Evolutionary conservation across 2,888 invertebrate genomes (phyloP).

Genomic region (Epirrita christyi): DNA sequence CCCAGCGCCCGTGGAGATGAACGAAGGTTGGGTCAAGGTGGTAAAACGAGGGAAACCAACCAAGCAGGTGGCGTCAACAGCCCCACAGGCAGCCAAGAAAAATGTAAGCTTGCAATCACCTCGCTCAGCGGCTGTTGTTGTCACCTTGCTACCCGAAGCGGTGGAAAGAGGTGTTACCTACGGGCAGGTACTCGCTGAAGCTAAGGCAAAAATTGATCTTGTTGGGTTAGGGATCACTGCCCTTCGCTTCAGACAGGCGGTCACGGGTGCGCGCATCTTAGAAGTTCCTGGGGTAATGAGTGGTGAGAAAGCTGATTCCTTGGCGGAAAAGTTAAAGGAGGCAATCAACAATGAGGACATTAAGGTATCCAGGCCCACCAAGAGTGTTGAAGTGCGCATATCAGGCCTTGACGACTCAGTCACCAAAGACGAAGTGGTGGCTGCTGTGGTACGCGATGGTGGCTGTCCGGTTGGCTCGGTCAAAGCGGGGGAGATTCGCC

Average conservation of each 20-base stretch:
- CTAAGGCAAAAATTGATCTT: no score
- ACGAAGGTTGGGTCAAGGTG: neutral
- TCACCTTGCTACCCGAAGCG: constrained; percentile 82
- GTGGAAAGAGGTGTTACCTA: no score
- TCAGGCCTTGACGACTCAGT: constrained; percentile 17
- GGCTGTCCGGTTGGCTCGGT: neutral
- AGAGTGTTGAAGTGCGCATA: constrained; percentile 6
- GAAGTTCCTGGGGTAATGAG: neutral
- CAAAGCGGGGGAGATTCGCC: neutral
- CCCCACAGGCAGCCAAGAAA: neutral
- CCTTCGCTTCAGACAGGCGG: no score
- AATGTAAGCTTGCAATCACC: neutral
- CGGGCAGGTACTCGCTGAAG: no score
- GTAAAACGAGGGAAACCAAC: neutral
- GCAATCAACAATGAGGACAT: neutral
- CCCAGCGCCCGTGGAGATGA: neutral
- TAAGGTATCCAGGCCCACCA: constrained; percentile 8
- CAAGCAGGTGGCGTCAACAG: neutral
- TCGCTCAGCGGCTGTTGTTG: constrained; percentile 81
- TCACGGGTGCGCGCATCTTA: no score
- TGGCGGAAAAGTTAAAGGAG: neutral
- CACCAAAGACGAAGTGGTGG: neutral
- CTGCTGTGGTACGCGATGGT: neutral
- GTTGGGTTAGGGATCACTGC: no score
- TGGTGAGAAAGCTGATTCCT: constrained; percentile 6